Conservation (phyloP, 2,888 invertebrate species). For the Yponomeuta sedellus region DNA sequence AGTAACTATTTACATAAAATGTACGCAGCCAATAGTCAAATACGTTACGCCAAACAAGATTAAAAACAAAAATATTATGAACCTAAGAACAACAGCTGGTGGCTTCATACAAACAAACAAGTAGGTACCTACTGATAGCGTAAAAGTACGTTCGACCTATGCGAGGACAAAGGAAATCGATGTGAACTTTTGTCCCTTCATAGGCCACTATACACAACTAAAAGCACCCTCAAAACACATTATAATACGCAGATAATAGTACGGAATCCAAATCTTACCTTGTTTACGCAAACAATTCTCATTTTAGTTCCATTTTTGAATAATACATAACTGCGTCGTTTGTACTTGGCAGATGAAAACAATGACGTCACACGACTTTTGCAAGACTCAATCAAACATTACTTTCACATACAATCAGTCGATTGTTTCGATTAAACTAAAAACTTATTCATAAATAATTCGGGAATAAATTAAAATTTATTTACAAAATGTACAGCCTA, state of each 20-base stretch:
- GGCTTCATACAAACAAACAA: slow-evolving; percentile 25
- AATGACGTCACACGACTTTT: slow-evolving; percentile 77
- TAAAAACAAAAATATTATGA: neutral
- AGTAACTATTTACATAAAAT: neutral
- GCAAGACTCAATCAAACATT: slow-evolving; percentile 45
- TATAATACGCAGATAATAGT: neutral
- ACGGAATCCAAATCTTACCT: slow-evolving; percentile 42
- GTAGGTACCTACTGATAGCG: slow-evolving; percentile 24
- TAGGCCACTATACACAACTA: neutral
- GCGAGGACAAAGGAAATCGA: slow-evolving; percentile 75
- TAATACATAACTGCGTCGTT: slow-evolving; percentile 79
- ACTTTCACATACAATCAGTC: slow-evolving; percentile 40
- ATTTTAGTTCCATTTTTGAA: slow-evolving; percentile 71
- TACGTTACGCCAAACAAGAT: neutral
- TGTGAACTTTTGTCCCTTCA: slow-evolving; percentile 30
- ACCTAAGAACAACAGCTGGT: slow-evolving; percentile 44
- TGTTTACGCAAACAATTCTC: slow-evolving; percentile 56
- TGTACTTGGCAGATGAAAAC: slow-evolving; percentile 71
- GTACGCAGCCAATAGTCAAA: neutral
- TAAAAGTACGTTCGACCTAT: slow-evolving; percentile 30
- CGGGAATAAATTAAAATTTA: slow-evolving; percentile 54
- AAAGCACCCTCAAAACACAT: neutral
- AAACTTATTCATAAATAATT: slow-evolving; percentile 49
- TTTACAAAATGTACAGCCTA: slow-evolving; percentile 66
- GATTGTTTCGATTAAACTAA: slow-evolving; percentile 36